Evolutionary conservation across 2,888 invertebrate genomes (phyloP).

Genomic region (Drosophila pseudotakahashii): DNA sequence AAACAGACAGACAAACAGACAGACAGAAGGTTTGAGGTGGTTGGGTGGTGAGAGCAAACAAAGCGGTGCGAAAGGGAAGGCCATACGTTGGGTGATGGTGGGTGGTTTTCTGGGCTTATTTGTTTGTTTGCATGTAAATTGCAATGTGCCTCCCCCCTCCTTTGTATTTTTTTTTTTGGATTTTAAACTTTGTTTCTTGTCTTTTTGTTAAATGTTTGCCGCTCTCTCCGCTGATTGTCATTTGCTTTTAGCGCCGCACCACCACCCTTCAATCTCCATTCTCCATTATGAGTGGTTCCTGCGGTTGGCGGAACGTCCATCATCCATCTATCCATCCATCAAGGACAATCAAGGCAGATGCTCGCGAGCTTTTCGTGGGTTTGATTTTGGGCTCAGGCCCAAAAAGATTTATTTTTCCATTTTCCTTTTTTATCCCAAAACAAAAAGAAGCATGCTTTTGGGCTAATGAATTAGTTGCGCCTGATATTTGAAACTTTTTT

Average conservation of each 20-base stretch:
- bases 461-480: constrained; percentile 43
- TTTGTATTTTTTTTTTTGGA: constrained; percentile 33
- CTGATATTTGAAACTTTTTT: constrained; percentile 11
- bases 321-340: constrained; percentile 61
- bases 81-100: constrained; percentile 7
- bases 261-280: neutral
- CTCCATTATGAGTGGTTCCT: constrained; percentile 41
- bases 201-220: constrained; percentile 65
- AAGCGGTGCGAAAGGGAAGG: constrained; percentile 12
- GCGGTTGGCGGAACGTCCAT: constrained; percentile 24
- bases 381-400: constrained; percentile 54
- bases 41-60: constrained; percentile 8
- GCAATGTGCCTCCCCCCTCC: constrained; percentile 58
- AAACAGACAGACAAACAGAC: constrained; percentile 3
- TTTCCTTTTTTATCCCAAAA: constrained; percentile 19
- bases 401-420: constrained; percentile 5
- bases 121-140: constrained; percentile 79
- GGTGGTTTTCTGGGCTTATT: constrained; percentile 58
- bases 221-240: constrained; percentile 36
- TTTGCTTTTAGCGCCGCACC: constrained; percentile 51
- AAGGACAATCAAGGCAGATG: constrained; percentile 59
- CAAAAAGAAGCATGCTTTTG: neutral
- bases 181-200: constrained; percentile 49
- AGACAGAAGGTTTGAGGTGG: constrained; percentile 12
- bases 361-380: constrained; percentile 50